phyloP scores from a whole-genome alignment of 2,888 invertebrate species.

The Lithophane semibrunnea region DNA sequence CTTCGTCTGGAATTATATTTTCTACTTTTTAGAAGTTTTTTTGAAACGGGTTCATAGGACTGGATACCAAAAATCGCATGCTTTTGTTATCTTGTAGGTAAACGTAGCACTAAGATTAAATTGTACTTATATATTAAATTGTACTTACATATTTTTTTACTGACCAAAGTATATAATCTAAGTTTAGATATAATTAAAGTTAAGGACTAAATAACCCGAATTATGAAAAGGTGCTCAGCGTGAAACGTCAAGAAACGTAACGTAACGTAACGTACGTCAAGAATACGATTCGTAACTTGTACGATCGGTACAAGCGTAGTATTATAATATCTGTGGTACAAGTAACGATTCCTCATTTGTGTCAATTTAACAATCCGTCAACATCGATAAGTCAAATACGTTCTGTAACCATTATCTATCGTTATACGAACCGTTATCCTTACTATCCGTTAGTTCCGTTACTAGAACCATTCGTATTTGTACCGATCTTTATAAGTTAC shows the following conservation, averaged over 20 bases:
- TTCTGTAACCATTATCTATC: not conserved
- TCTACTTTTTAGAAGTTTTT: not conserved
- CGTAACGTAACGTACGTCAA: too few species aligned
- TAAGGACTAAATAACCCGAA: not conserved
- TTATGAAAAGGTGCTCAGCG: not conserved
- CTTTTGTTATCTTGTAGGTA: not conserved
- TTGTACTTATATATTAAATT: conserved; percentile 4
- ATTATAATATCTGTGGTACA: not conserved
- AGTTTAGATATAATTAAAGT: conserved; percentile 11
- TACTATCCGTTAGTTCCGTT: not conserved
- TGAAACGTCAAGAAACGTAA: too few species aligned
- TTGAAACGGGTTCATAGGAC: not conserved
- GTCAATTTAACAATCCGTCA: not conserved
- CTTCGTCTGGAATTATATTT: not conserved
- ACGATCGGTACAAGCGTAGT: not conserved
- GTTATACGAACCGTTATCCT: not conserved
- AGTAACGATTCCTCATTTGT: not conserved
- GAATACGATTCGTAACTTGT: not conserved
- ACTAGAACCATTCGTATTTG: not conserved
- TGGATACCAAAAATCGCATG: not conserved
- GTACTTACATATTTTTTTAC: conserved; percentile 8
- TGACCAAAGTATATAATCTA: conserved; percentile 3
- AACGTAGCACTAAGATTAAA: not conserved
- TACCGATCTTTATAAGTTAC: not conserved
- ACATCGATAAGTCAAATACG: not conserved